Conservation (phyloP, 1,140 invertebrate genomes). For the Drosophila rufa region DNA sequence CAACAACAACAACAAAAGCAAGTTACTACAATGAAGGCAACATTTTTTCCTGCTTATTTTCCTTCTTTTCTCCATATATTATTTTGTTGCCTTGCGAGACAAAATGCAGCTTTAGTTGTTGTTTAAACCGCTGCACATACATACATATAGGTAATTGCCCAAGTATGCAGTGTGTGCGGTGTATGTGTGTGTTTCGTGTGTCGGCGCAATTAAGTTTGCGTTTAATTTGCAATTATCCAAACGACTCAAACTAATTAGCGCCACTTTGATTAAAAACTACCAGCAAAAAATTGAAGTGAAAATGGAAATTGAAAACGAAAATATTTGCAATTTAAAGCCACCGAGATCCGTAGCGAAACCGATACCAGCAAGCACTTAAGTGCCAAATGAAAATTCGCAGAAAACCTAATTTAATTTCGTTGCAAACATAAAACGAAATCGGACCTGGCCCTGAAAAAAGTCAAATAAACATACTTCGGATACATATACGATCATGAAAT, state of each 20-base stretch:
- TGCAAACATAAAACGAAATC: constrained; percentile 15
- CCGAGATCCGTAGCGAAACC: constrained; percentile 1
- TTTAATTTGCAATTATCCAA: constrained; percentile 84
- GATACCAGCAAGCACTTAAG: constrained; percentile 13
- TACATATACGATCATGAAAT: constrained; percentile 19
- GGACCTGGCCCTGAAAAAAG: constrained; percentile 25
- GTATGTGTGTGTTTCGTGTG: constrained; percentile 68
- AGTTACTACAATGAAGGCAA: constrained; percentile 19
- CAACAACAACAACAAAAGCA: constrained; percentile 15
- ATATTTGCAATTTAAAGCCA: constrained; percentile 32
- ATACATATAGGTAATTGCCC: constrained; percentile 54
- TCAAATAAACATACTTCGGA: neutral
- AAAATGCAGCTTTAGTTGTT: constrained; percentile 59
- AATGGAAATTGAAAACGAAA: constrained; percentile 43
- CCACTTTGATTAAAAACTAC: constrained; percentile 79
- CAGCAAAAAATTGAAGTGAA: constrained; percentile 51
- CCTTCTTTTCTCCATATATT: constrained; percentile 34
- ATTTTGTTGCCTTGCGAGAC: constrained; percentile 53
- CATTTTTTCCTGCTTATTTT: constrained; percentile 37
- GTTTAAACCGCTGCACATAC: constrained; percentile 20
- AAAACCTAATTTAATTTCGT: constrained; percentile 36
- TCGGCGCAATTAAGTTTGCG: constrained; percentile 81
- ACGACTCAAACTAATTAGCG: constrained; percentile 83
- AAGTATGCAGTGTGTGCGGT: constrained; percentile 20
- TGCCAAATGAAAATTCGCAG: constrained; percentile 35